These are phyloP conservation scores for Anastatus disparis DNA, from an alignment of 1,140 invertebrate genomes.

Conservation along the genomic window DNA sequence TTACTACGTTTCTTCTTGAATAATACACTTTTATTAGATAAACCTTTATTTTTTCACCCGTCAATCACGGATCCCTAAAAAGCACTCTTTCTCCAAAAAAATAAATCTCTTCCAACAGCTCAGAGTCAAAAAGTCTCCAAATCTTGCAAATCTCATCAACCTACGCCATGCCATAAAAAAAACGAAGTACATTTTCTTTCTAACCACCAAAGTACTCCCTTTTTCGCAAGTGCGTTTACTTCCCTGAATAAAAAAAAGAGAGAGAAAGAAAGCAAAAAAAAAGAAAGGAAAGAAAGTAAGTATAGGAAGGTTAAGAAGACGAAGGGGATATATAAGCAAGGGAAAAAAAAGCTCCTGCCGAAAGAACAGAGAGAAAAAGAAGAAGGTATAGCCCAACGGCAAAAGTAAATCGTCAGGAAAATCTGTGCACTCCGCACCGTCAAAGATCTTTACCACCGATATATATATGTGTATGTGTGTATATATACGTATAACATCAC, in stretches of 20 bases:
- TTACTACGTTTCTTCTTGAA: too few species aligned
- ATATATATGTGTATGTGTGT: neutral
- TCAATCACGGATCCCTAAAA: too few species aligned
- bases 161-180: conserved; percentile 7
- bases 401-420: conserved; percentile 13
- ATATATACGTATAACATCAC: neutral
- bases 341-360: too few species aligned
- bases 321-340: too few species aligned
- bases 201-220: neutral
- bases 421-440: neutral
- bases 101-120: too few species aligned
- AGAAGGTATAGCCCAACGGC: neutral
- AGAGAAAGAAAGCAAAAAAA: too few species aligned
- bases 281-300: too few species aligned
- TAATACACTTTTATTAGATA: too few species aligned
- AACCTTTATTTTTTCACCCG: too few species aligned
- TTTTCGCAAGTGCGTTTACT: neutral
- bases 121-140: conserved; percentile 2
- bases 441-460: conserved; percentile 12
- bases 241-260: neutral
- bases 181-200: conserved; percentile 26
- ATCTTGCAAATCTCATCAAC: conserved; percentile 27
- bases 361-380: neutral
- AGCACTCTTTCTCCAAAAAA: too few species aligned
- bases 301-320: too few species aligned